Conservation (phyloP, 2,888 invertebrate species). For the Serripes groenlandicus region DNA sequence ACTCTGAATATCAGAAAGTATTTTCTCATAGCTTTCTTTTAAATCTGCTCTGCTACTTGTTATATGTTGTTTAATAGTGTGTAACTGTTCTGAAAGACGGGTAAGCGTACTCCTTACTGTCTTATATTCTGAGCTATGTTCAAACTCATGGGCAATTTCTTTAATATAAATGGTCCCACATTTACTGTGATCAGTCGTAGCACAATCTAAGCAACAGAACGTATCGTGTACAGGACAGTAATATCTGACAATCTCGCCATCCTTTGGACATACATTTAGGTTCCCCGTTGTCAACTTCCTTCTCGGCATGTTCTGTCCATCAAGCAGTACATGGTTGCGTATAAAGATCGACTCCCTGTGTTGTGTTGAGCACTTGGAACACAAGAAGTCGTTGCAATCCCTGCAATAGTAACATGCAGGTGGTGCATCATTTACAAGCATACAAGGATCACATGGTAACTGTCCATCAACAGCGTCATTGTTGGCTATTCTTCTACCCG, state of each 20-base stretch:
- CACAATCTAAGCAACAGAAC: not conserved
- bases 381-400: not conserved
- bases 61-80: not conserved
- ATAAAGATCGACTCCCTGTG: not conserved
- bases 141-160: not conserved
- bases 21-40: no score
- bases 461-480: not conserved
- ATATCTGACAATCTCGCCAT: not conserved
- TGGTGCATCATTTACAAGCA: not conserved
- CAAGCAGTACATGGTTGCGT: not conserved
- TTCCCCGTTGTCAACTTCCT: not conserved
- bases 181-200: not conserved
- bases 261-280: not conserved
- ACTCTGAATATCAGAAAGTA: no score
- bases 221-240: not conserved
- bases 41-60: not conserved
- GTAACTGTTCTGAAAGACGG: not conserved
- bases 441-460: not conserved
- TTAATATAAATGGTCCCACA: not conserved
- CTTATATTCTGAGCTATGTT: not conserved
- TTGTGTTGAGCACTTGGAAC: not conserved
- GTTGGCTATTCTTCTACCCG: not conserved
- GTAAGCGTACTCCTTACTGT: not conserved
- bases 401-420: not conserved
- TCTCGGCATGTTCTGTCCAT: not conserved